Evolutionary conservation across 2,888 invertebrate species (phyloP).

Genomic region (Morpho helenor): DNA sequence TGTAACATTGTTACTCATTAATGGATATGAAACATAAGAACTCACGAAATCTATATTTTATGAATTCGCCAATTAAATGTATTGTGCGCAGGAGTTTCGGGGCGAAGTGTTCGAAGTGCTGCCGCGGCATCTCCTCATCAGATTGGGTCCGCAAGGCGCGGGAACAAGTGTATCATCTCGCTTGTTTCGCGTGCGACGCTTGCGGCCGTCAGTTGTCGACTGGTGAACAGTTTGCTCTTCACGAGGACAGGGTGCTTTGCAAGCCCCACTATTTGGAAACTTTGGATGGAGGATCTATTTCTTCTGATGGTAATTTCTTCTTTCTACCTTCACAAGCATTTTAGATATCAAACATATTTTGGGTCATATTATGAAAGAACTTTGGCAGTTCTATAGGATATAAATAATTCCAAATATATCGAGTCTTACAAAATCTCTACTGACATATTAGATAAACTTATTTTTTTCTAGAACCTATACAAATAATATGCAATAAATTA

Average conservation of each 20-base stretch:
- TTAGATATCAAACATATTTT: too few species aligned
- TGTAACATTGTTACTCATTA: too few species aligned
- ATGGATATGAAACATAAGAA: too few species aligned
- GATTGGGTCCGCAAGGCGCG: slow-evolving; percentile 99
- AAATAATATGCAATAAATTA: too few species aligned
- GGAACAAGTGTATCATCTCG: slow-evolving; percentile 97
- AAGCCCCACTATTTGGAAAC: slow-evolving; percentile 98
- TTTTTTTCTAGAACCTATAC: too few species aligned
- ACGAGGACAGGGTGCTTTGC: slow-evolving; percentile 96
- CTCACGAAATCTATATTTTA: neutral
- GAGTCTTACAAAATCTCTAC: too few species aligned
- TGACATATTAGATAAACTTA: too few species aligned
- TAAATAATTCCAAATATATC: too few species aligned
- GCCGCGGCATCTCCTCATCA: slow-evolving; percentile 93
- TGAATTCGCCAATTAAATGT: neutral
- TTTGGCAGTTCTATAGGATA: too few species aligned
- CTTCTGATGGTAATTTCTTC: slow-evolving; percentile 86
- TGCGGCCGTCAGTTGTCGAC: slow-evolving; percentile 95
- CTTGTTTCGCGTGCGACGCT: slow-evolving; percentile 99
- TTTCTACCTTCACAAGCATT: too few species aligned
- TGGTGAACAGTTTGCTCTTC: slow-evolving; percentile 98
- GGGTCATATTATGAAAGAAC: too few species aligned
- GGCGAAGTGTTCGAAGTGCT: slow-evolving; percentile 97
- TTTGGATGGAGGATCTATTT: slow-evolving; percentile 93
- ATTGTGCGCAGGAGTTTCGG: slow-evolving; percentile 89